phyloP scores from a whole-genome alignment of 2,113 vertebrate genomes.

The Progne subis region DNA sequence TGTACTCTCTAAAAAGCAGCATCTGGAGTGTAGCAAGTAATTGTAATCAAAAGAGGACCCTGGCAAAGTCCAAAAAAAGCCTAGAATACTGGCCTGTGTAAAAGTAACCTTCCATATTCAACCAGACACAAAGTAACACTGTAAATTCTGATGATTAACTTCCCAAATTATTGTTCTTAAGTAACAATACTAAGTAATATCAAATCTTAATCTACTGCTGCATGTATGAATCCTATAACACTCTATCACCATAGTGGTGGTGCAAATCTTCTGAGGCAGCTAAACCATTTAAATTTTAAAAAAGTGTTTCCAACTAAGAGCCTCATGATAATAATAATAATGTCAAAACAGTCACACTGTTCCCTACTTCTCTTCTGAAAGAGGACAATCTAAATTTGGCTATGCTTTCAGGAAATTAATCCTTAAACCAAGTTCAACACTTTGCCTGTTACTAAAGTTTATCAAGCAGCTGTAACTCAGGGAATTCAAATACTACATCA shows the following conservation, averaged over 20 bases:
- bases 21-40: neutral
- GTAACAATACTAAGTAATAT: neutral
- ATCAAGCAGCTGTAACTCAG: neutral
- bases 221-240: rapidly evolving
- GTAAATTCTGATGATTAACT: neutral
- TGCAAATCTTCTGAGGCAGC: neutral
- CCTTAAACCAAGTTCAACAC: neutral
- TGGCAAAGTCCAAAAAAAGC: neutral
- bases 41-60: neutral
- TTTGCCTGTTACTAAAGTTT: neutral
- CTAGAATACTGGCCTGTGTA: neutral
- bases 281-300: neutral
- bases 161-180: neutral
- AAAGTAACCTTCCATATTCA: neutral
- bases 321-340: neutral
- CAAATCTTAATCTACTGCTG: neutral
- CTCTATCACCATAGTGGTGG: neutral
- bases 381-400: neutral
- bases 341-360: neutral
- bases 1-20: neutral
- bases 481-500: neutral
- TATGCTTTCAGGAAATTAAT: neutral
- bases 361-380: neutral
- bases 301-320: neutral
- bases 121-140: neutral